Evolutionary conservation across 1,140 invertebrate genomes (phyloP), one percentile per base, ranked within the genome.

Genomic region (Pseudoatta argentina): DNA sequence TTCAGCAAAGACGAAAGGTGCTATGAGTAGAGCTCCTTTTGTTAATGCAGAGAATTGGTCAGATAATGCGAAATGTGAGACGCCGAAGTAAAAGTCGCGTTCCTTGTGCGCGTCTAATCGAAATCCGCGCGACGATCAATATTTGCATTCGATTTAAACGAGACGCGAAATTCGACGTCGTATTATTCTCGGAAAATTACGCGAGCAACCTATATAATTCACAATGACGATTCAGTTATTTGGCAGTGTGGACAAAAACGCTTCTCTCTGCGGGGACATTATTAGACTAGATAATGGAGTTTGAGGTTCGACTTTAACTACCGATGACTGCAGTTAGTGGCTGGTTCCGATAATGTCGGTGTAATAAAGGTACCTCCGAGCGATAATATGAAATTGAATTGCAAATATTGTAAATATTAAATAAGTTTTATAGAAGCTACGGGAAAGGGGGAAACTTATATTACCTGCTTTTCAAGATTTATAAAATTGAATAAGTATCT

Each of bases 261-360:
- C 12, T 55, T 24, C 30, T 53, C 39, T 69, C 55, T 34, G 75
- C 24, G 27, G 53, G 18, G 5, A 71, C 77, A 66, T 67, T 59
- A 87, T 87, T 87, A 72, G 87, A 86, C 85, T 75, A 55, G 67
- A 73, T 89, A 89, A 89, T 89, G 83, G 59, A 89, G 77, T 89
- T 89, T 76, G 85, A 72, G 71, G 51, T 64, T 87, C 30, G 57
- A 81, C 63, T 61, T 12, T 86, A 77, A 89, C 88, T 86, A 86
- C 27, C 53, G 39, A 51, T 59, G 76, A 87, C 61, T 66, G 55
- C 59, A 64, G 21, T 64, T 85, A 44, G 61, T 48, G 48, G 30
- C 10, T 44, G 18, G 48, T 48, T 85, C 51, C 51, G 48, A 75
- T 79, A 73, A 55, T 85, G 71, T 14, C 44, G 18, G 18, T 27